phyloP scores from a whole-genome alignment of 2,797 vertebrate species.

The Sebastes miniatus region DNA sequence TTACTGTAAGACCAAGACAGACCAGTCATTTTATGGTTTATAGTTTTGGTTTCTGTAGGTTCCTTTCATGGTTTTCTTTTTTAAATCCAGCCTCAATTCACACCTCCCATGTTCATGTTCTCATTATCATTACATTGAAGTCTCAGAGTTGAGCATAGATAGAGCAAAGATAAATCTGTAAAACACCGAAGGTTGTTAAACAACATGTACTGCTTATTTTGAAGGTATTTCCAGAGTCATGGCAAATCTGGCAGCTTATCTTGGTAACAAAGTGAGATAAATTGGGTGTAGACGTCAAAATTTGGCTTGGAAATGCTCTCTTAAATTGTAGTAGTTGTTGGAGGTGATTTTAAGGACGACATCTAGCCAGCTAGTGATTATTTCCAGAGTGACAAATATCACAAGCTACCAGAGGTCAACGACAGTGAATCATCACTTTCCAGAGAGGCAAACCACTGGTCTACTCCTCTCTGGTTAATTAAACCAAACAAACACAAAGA shows the following conservation, averaged over 20 bases:
- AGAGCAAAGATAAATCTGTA: not conserved
- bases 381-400: conserved; percentile 10
- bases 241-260: not conserved
- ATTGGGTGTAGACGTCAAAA: not conserved
- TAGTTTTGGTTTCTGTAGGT: not conserved
- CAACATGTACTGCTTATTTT: not conserved
- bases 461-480: not conserved
- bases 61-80: not conserved
- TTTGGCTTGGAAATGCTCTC: not conserved
- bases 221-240: not conserved
- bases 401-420: conserved; percentile 28
- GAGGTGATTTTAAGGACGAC: not conserved
- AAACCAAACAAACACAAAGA: not conserved
- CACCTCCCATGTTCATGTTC: not conserved
- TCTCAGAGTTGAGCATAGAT: not conserved
- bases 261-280: not conserved
- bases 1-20: not conserved
- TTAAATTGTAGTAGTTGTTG: not conserved
- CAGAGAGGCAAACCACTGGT: not conserved
- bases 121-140: not conserved
- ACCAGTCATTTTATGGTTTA: not conserved
- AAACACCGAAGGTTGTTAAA: not conserved
- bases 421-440: conserved; percentile 26
- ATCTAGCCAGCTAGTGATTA: not conserved
- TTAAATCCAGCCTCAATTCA: not conserved